Base-by-base conservation (phyloP, 2,888 invertebrate species). In the Bembecia ichneumoniformis region DNA sequence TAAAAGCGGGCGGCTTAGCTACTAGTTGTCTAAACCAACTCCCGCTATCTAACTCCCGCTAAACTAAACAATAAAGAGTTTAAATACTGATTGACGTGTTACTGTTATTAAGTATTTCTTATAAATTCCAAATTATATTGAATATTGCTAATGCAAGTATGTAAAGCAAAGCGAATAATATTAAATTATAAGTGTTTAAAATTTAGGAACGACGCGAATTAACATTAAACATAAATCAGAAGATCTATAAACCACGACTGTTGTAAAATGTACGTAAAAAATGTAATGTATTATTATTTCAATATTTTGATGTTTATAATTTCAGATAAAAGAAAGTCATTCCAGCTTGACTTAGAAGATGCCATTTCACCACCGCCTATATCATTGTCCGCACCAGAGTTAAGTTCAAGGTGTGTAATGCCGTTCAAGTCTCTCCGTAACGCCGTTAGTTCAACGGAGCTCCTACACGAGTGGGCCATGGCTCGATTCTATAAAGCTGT, bases 401-500 rank as follows among this genome's bases (percentile, higher is more conserved):
- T 95, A 52, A 91, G 92, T 62, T 66, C 82, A 36, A 75, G 79
- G 36, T 70, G 72, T 55, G 62, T 77, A 34, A 75, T 88, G 64
- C 88, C 89, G 13, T 86, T 89, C 47, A 89, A 91, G 61, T 88
- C 90, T 46, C 76, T 95, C 35, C 89, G 93, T 28, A 89, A 91
- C 59, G 93, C 94, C 0, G 93, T 93, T 20, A 95, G 95, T 66
- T 95, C 95, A 2, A 93, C 94, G 0, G 95, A 95, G 69, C 84
- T 96, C 3, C 87, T 96, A 0, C 94, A 94, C 70, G 95, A 95
- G 70, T 89, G 91, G 45, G 93, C 94, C 10, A 94, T 95, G 93
- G 93, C 92, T 7, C 88, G 95, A 40, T 93, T 95, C 69, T 94
- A 94, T 68, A 91, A 92, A 71, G 94, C 93, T 9, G 91, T 93